Evolutionary conservation across 2,113 vertebrate genomes (phyloP), one percentile per base, ranked within the genome.

Genomic region (Dasypus novemcinctus): DNA sequence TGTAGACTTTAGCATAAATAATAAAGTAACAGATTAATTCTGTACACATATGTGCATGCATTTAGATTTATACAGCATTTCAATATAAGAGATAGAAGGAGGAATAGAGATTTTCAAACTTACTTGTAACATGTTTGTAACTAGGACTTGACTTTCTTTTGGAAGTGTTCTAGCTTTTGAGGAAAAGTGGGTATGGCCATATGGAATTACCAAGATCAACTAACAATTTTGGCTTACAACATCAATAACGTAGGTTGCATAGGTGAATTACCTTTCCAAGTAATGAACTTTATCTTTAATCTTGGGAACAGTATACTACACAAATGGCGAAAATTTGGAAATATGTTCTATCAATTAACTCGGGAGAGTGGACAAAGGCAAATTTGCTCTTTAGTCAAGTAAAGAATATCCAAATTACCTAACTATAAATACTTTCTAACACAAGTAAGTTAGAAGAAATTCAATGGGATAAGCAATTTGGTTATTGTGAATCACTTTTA

Each of bases 371-470:
- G 59, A 68, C 38, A 81, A 86, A 81, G 75, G 81, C 29, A 92
- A 96, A 87, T 54, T 61, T 69, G 23, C 17, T 93, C 81, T 33
- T 66, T 78, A 92, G 43, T 85, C 52, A 84, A 79, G 49, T 93
- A 5, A 61, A 84, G 64, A 91, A 96, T 95, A 93, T 91, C 1
- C 21, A 91, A 87, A 93, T n/a, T 76, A 59, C 3, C 18, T 54
- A 89, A 72, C 43, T 59, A 49, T 54, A 95, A 88, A 66, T 68
- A 57, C 7, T 71, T 90, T 81, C n/a, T 69, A 93, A 81, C 0
- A 81, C 18, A 75, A 80, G 15, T 78, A 57, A 61, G 66, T 79
- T 81, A 92, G 52, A 92, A 91, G 79, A 96, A 93, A 94, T 85
- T 75, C 49, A 94, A 57, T 80, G 43, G 4, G n/a, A 36, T 76